Evolutionary conservation across 2,888 invertebrate species (phyloP).

Genomic region (Hesperia comma): DNA sequence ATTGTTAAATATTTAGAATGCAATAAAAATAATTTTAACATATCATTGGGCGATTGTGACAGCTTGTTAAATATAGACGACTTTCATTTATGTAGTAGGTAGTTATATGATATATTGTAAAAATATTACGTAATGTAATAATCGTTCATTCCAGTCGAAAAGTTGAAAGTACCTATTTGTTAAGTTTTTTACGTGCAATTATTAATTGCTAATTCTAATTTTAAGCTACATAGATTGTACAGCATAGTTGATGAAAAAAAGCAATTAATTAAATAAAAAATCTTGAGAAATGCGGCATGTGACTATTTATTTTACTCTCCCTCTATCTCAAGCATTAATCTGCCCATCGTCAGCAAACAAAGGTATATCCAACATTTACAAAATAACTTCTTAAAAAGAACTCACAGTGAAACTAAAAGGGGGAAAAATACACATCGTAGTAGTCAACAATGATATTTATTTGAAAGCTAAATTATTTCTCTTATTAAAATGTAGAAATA

Average conservation of each 20-base stretch:
- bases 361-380: no score
- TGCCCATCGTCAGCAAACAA: no score
- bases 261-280: conserved; percentile 84
- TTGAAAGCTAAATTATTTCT: conserved; percentile 72
- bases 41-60: conserved; percentile 85
- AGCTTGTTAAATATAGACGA: conserved; percentile 79
- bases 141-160: conserved; percentile 84
- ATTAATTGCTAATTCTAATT: conserved; percentile 83
- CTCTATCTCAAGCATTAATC: no score
- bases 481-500: conserved; percentile 65
- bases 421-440: conserved; percentile 46
- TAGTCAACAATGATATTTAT: conserved; percentile 82
- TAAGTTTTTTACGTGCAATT: conserved; percentile 85
- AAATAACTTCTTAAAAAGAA: not conserved
- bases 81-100: conserved; percentile 75
- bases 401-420: not conserved
- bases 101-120: conserved; percentile 68
- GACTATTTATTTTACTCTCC: conserved; percentile 45
- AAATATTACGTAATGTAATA: conserved; percentile 78
- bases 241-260: conserved; percentile 82
- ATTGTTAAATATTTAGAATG: conserved; percentile 65
- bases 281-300: conserved; percentile 74
- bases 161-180: conserved; percentile 83
- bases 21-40: conserved; percentile 83
- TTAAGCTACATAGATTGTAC: conserved; percentile 84